Base-by-base conservation (phyloP, 2,888 invertebrate species). In the Epiperipatus broadwayi region DNA sequence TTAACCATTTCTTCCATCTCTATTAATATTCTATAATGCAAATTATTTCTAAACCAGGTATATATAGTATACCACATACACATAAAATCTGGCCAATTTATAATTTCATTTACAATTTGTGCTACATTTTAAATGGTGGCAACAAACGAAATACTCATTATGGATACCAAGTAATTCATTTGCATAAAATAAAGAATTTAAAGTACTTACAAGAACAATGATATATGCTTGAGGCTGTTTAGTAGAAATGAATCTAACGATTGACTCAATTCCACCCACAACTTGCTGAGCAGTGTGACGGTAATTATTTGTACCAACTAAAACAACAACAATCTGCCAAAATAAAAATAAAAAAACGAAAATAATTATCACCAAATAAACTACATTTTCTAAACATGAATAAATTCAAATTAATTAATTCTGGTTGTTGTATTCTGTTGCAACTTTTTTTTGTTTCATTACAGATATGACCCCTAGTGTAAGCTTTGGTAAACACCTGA, bases 221-320 rank as follows among this genome's bases (percentile, higher is more conserved):
- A 87, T 72, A 52, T 80, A 76, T 42, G 76, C 73, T 57, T 73
- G 71, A 35, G 78, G 76, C 52, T 80, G 76, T 58, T 74, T 79
- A 49, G 73, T 70, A 46, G 72, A 68, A 51, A 84, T 75, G 48
- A 69, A 69, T 50, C 69, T 64, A 40, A 81, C 70, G 52, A 84
- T 76, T 61, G 74, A 74, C 53, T 75, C 53, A 45, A 89, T 75
- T 14, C 84, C 87, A 49, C 75, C 78, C 41, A 72, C 69, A 35
- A 85, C 72, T 63, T 85, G 71, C 49, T 78, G 75, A n/a, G 81
- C 69, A 21, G 73, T 69, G 57, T 81, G 71, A 37, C 68, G 69
- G 55, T 78, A 69, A 64, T 89, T 87, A 58, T 84, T 85, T 42
- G 85, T 84, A 42, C 89, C 87, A 45, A 79, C 77, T 59, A 79